These are phyloP conservation scores for Lobophora halterata DNA, from an alignment of 2,888 invertebrate genomes.

Conservation along the genomic window DNA sequence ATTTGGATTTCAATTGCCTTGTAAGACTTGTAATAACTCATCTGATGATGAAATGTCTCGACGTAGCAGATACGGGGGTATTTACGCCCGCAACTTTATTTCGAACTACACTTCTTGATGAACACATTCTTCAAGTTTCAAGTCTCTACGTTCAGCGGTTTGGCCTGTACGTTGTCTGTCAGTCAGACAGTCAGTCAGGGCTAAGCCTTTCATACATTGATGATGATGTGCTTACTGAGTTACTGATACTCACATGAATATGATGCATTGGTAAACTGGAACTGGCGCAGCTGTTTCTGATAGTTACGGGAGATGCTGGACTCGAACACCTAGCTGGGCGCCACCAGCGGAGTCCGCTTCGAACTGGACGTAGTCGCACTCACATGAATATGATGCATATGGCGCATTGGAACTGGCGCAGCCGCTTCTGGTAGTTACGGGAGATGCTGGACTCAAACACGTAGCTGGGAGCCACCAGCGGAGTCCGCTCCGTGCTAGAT, in stretches of 20 bases:
- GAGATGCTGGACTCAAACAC: constrained; percentile 75
- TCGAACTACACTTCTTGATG: too few relatives aligned
- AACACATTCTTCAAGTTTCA: too few relatives aligned
- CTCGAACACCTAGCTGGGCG: constrained; percentile 77
- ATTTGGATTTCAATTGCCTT: too few relatives aligned
- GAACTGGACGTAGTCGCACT: constrained; percentile 70
- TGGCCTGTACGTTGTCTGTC: too few relatives aligned
- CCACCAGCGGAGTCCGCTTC: constrained; percentile 78
- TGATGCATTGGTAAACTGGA: constrained; percentile 86
- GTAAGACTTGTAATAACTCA: too few relatives aligned
- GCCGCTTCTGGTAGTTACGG: constrained; percentile 68
- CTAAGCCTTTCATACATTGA: too few relatives aligned
- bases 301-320: constrained; percentile 70
- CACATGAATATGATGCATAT: constrained; percentile 85
- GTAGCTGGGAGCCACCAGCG: constrained; percentile 77
- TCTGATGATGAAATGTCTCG: too few relatives aligned
- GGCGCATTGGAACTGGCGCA: constrained; percentile 84
- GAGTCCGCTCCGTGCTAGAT: constrained; percentile 70
- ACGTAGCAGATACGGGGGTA: too few relatives aligned
- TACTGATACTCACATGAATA: constrained; percentile 88
- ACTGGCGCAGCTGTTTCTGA: constrained; percentile 72
- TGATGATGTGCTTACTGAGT: too few relatives aligned
- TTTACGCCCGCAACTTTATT: too few relatives aligned
- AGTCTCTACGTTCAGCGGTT: too few relatives aligned
- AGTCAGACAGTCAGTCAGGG: too few relatives aligned